These are phyloP conservation scores for Leptinotarsa texana DNA, from an alignment of 1,140 invertebrate genomes.

Conservation along the genomic window DNA sequence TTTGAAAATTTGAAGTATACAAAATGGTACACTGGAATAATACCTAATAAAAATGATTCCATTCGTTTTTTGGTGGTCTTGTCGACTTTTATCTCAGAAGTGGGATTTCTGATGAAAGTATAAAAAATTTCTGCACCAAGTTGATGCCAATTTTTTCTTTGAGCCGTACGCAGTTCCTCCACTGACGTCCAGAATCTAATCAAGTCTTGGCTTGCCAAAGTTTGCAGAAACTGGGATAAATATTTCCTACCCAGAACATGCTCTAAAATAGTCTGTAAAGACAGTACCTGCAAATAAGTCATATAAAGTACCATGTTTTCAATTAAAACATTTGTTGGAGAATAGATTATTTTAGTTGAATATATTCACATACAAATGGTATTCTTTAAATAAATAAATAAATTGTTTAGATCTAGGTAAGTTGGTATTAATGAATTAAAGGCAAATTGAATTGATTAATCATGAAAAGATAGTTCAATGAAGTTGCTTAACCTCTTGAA, in stretches of 20 bases:
- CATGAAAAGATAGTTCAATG: too few species aligned
- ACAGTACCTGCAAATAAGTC: slow-evolving; percentile 58
- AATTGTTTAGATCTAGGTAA: too few species aligned
- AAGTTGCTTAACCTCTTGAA: too few species aligned
- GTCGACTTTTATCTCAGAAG: slow-evolving; percentile 77
- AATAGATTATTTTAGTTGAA: too few species aligned
- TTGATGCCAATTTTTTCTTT: slow-evolving; percentile 78
- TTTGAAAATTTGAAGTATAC: slow-evolving; percentile 22
- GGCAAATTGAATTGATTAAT: too few species aligned
- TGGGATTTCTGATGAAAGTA: slow-evolving; percentile 79
- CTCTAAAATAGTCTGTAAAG: slow-evolving; percentile 69
- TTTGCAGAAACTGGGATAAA: slow-evolving; percentile 79
- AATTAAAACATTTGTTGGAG: too few species aligned
- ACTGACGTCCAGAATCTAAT: slow-evolving; percentile 87
- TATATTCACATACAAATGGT: too few species aligned
- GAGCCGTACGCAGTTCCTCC: slow-evolving; percentile 77
- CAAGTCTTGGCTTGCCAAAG: slow-evolving; percentile 77
- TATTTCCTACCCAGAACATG: slow-evolving; percentile 73
- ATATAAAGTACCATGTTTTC: background rate
- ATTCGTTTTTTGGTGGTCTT: slow-evolving; percentile 78
- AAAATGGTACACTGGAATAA: background rate
- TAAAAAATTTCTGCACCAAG: slow-evolving; percentile 89
- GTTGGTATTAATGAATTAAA: too few species aligned
- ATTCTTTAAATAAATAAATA: too few species aligned
- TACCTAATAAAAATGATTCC: slow-evolving; percentile 77